Conservation (phyloP, 2,888 invertebrate genomes). For the Neria commutata region DNA sequence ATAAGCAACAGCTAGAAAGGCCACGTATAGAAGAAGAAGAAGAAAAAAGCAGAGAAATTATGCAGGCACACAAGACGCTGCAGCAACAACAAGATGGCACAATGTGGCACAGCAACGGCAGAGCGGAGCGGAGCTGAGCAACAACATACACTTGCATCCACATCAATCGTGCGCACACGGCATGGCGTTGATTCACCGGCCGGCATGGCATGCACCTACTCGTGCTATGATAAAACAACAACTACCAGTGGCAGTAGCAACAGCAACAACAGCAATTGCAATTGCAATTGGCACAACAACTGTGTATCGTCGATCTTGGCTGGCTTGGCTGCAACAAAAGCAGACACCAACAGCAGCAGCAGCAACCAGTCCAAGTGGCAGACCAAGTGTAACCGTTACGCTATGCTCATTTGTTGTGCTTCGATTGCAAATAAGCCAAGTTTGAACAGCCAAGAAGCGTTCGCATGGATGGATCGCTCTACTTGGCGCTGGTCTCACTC, state of each 20-base stretch:
- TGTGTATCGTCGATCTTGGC: slow-evolving; percentile 22
- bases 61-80: neutral
- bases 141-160: too few species aligned
- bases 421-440: neutral
- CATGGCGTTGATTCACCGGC: slow-evolving; percentile 31
- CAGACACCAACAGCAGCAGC: neutral
- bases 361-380: neutral
- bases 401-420: neutral
- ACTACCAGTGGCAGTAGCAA: too few species aligned
- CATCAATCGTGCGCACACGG: slow-evolving; percentile 14
- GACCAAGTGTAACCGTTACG: slow-evolving; percentile 40
- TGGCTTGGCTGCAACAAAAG: slow-evolving; percentile 1
- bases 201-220: too few species aligned
- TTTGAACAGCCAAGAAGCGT: too few species aligned
- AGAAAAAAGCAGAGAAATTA: slow-evolving; percentile 16
- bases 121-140: neutral
- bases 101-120: slow-evolving; percentile 11
- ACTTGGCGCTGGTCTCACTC: too few species aligned
- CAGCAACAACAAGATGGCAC: slow-evolving; percentile 12
- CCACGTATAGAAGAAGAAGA: too few species aligned
- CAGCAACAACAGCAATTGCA: slow-evolving; percentile 9
- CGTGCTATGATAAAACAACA: slow-evolving; percentile 4
- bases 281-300: slow-evolving; percentile 35
- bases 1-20: neutral
- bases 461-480: too few species aligned